Evolutionary conservation across 1,140 invertebrate genomes (phyloP).

Genomic region (Drosophila sucinea): DNA sequence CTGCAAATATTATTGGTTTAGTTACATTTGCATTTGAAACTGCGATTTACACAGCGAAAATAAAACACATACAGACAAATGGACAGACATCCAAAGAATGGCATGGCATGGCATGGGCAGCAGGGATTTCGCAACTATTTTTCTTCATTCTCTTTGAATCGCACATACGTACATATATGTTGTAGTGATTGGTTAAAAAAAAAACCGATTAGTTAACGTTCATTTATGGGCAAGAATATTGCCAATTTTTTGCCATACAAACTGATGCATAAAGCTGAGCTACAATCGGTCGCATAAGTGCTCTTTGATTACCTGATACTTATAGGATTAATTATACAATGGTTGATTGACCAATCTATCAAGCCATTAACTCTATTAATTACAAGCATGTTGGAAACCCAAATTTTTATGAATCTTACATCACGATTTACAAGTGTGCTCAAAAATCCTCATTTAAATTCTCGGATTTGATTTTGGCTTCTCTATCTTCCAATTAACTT

Average conservation of each 20-base stretch:
- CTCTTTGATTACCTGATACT: not conserved
- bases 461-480: not conserved
- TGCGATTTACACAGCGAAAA: slow-evolving; percentile 74
- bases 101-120: not conserved
- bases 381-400: no score
- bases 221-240: not conserved
- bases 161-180: not conserved
- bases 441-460: not conserved
- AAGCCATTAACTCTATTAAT: no score
- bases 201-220: not conserved
- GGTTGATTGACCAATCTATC: no score
- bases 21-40: slow-evolving; percentile 79
- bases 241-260: no score
- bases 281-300: not conserved
- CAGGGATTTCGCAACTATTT: not conserved
- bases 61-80: slow-evolving; percentile 53
- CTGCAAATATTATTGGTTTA: slow-evolving; percentile 77
- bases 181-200: not conserved
- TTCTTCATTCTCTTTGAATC: not conserved
- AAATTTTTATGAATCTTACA: not conserved
- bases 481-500: slow-evolving; percentile 1
- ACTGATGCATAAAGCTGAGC: no score
- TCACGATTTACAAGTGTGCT: not conserved
- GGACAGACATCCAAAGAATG: slow-evolving; percentile 17
- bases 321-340: not conserved